Evolutionary conservation across 2,888 invertebrate genomes (phyloP), one percentile per base, ranked within the genome.

Genomic region (Drosophila villosipedis): DNA sequence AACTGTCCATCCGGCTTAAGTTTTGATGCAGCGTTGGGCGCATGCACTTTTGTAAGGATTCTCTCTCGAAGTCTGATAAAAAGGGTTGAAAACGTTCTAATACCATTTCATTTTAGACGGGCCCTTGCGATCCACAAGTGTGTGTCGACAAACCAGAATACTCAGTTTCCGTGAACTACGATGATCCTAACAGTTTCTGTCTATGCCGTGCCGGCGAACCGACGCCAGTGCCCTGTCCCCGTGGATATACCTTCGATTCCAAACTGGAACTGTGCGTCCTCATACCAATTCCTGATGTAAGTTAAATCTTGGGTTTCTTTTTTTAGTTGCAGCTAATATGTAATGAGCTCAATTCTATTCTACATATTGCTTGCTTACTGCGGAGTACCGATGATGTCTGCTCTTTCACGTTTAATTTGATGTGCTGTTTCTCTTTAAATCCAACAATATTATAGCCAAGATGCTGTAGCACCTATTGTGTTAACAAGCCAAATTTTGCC

Each of bases 111-210:
- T 61, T 68, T 3, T 28, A 92, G 92, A 83, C 81, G 22, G 90
- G 90, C 5, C 80, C 91, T 1, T 92, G 92, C 55, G 91, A 92
- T 75, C 92, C 92, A 0, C 62, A 28, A n/a, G 60, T 61, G 7
- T 92, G 92, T 35, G 49, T 28, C 1, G 37, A 53, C 6, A 28
- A 49, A 19, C 10, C 28, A 0, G 89, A 91, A 5, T 89, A 84
- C 61, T 54, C 53, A 0, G 59, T 71, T 5, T 73, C 77, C 0
- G 54, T 59, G 9, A 85, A 91, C 64, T 81, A 77, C 19, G 82
- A 83, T 1, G 82, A 90, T 54, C 57, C 78, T 4, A 63, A 85
- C 3, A 89, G 85, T 55, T 92, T 92, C 75, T 92, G 92, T 37
- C n/a, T 92, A 25, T 92, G 92, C 39, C 80, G 89, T 5, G 76